Evolutionary conservation across 1,140 invertebrate genomes (phyloP), one percentile per base, ranked within the genome.

Genomic region (Lepidurus packardi): DNA sequence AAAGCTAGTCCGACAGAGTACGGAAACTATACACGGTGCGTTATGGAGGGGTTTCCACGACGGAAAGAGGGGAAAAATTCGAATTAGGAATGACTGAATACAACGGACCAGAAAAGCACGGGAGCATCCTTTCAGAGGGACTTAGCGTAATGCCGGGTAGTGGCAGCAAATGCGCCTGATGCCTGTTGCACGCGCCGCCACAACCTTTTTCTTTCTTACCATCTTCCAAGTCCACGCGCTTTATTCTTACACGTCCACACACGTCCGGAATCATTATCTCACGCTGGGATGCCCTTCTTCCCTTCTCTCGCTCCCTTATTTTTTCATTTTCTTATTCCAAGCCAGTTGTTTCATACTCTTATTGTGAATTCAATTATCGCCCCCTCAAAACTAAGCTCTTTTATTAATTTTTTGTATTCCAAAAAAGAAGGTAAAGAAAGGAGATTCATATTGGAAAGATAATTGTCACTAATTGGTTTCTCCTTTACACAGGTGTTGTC

Each of bases 71-170:
- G 34, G 3, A 34, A 34, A 34, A 34, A 34, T 65, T 65, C 53
- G 53, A 65, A 65, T n/a, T 8, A 13, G 16, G 53, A 65, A 0
- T 7, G 21, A 65, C 9, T 16, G 21, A 65, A 65, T 13, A 7
- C 16, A 13, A 21, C 53, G 13, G 53, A 65, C 53, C 53, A 21
- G 53, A 65, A 65, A 65, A 21, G 53, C 53, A 65, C 21, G 53
- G 16, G 53, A 65, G 53, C 53, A 21, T 65, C 16, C 53, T 65
- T 65, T 65, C 53, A 65, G 21, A 65, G 53, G 21, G 53, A 65
- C 53, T 65, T 65, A 65, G 53, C 53, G 53, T 65, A 65, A 65
- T 65, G 53, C 53, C 53, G 53, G 53, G 53, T 65, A 65, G 21
- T 65, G 53, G 53, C 53, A 65, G 53, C 53, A 65, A 65, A 65